Conservation (phyloP, 2,888 invertebrate genomes). For the Drosophila lutescens region DNA sequence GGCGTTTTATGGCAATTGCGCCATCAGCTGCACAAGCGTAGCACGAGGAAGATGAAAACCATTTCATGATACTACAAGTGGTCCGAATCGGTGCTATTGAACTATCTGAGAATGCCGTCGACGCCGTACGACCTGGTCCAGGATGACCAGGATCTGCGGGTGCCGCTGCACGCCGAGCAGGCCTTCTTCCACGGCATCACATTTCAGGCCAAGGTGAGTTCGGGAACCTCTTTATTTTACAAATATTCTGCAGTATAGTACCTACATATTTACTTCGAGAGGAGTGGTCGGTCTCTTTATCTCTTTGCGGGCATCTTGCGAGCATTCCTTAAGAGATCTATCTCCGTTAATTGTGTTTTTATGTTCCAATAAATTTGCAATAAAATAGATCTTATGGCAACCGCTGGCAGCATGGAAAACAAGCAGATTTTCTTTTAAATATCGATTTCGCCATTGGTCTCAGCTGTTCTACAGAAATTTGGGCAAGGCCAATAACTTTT, state of each 20-base stretch:
- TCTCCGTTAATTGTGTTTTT: constrained; percentile 28
- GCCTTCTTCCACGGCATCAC: constrained; percentile 97
- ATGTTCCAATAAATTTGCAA: constrained; percentile 34
- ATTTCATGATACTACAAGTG: constrained; percentile 85
- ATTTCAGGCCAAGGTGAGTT: constrained; percentile 97
- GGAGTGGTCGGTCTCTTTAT: not conserved
- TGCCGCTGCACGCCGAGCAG: constrained; percentile 98
- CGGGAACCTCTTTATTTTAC: not conserved
- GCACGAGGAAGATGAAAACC: constrained; percentile 84
- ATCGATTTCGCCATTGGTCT: not conserved
- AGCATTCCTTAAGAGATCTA: constrained; percentile 6
- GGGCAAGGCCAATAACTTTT: not conserved
- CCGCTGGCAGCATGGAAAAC: not conserved
- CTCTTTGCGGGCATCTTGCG: constrained; percentile 3
- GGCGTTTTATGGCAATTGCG: constrained; percentile 83
- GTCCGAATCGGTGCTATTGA: constrained; percentile 85
- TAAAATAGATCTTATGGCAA: constrained; percentile 15
- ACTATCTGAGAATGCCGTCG: constrained; percentile 90
- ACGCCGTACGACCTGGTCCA: constrained; percentile 97
- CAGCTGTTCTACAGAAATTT: not conserved
- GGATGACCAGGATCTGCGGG: constrained; percentile 97
- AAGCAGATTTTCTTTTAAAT: not conserved
- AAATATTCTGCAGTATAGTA: no score
- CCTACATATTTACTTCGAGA: not conserved
- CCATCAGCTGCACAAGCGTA: constrained; percentile 83